These are phyloP conservation scores for Prosapia bicincta DNA, from an alignment of 2,888 invertebrate species.

Conservation along the genomic window DNA sequence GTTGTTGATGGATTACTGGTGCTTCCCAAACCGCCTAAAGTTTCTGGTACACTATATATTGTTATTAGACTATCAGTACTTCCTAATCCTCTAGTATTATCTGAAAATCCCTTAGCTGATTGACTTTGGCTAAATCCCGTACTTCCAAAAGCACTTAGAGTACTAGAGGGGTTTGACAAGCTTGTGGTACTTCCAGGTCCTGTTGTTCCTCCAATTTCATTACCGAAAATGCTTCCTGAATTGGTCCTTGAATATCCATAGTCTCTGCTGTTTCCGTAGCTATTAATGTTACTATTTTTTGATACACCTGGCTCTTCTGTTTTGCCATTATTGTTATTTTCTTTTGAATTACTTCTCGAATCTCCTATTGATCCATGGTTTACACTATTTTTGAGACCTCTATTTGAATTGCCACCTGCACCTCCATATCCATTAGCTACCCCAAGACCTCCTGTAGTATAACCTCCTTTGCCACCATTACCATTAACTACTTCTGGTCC, in stretches of 20 bases:
- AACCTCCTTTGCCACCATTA: slow-evolving; percentile 6
- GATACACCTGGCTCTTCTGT: not conserved
- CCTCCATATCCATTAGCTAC: not conserved
- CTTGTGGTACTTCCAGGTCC: slow-evolving; percentile 6
- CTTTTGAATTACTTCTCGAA: not conserved
- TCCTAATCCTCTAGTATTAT: too few species aligned
- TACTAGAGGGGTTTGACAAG: too few species aligned
- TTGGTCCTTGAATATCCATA: too few species aligned
- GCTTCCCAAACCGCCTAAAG: too few species aligned
- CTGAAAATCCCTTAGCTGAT: too few species aligned
- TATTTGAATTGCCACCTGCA: too few species aligned
- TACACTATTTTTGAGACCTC: too few species aligned
- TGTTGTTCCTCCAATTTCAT: not conserved
- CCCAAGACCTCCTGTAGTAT: slow-evolving; percentile 4
- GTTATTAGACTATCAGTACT: too few species aligned
- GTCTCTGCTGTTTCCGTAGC: not conserved
- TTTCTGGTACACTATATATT: too few species aligned
- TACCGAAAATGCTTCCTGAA: not conserved
- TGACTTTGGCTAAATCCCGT: too few species aligned
- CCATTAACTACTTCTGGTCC: not conserved
- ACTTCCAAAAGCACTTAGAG: too few species aligned
- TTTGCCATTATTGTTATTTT: not conserved
- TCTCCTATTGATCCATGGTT: not conserved
- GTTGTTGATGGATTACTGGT: too few species aligned
- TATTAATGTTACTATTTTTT: not conserved